Conservation (phyloP, 64 coral and sea anemone species). For the Catalaphyllia jardinei region DNA sequence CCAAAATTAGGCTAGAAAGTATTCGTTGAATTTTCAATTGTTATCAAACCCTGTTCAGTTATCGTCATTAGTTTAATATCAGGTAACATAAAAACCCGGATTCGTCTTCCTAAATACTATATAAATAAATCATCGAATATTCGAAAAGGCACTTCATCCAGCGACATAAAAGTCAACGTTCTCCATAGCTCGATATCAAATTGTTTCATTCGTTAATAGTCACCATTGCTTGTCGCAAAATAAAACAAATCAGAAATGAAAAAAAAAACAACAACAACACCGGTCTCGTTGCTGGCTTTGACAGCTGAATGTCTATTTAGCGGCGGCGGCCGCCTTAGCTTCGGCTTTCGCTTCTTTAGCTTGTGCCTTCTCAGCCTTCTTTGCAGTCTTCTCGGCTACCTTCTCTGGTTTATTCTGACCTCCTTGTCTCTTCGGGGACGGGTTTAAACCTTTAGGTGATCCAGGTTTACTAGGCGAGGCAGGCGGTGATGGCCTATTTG, state of each 20-base stretch:
- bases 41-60: no score
- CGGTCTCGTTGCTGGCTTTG: not conserved
- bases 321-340: constrained; percentile 4
- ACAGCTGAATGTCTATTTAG: not conserved
- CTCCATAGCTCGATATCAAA: not conserved
- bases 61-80: not conserved
- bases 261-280: not conserved
- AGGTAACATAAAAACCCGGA: not conserved
- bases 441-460: not conserved
- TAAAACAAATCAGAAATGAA: not conserved
- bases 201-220: not conserved
- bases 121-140: not conserved
- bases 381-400: not conserved
- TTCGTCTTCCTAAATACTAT: not conserved
- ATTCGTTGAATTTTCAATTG: not conserved
- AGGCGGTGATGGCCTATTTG: not conserved
- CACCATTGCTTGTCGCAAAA: not conserved
- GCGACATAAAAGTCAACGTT: not conserved
- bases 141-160: not conserved
- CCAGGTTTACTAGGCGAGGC: not conserved
- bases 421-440: not conserved
- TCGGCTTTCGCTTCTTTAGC: constrained; percentile 35
- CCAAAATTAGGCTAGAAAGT: not conserved
- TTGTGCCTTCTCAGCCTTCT: constrained; percentile 20
- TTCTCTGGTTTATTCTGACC: not conserved